Evolutionary conservation across 1,140 invertebrate genomes (phyloP).

Genomic region (Wiebesia pumilae): DNA sequence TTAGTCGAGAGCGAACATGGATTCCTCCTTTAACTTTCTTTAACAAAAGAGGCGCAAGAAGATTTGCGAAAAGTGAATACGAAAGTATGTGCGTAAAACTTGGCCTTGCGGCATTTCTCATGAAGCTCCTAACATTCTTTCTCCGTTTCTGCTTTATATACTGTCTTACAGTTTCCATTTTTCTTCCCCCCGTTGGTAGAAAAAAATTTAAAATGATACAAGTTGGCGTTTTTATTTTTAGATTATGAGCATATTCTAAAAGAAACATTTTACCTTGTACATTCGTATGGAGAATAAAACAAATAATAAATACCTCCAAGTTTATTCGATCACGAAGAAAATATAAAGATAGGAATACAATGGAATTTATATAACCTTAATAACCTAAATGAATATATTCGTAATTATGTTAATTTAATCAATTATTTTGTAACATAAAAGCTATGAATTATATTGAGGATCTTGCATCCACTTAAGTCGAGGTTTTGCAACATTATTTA

Average conservation of each 20-base stretch:
- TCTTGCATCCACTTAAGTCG: no score
- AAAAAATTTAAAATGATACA: neutral
- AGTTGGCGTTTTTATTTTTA: conserved; percentile 3
- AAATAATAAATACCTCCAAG: neutral
- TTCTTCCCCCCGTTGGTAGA: neutral
- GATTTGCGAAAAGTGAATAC: conserved; percentile 46
- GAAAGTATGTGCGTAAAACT: neutral
- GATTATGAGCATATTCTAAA: neutral
- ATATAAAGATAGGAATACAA: neutral
- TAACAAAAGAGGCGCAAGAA: conserved; percentile 21
- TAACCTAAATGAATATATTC: no score
- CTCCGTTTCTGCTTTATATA: neutral
- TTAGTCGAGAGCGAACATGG: conserved; percentile 55
- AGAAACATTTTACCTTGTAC: neutral
- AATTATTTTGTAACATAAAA: no score
- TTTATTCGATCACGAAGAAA: neutral
- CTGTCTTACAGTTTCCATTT: neutral
- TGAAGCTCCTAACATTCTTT: neutral
- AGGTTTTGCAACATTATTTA: no score
- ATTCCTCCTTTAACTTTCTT: conserved; percentile 24
- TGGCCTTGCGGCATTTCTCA: neutral
- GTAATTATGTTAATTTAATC: no score
- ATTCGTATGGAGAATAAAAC: neutral
- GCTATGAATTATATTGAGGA: no score
- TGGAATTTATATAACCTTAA: neutral